Evolutionary conservation across 2,113 vertebrate species (phyloP).

Genomic region (Acrocephalus arundinaceus): DNA sequence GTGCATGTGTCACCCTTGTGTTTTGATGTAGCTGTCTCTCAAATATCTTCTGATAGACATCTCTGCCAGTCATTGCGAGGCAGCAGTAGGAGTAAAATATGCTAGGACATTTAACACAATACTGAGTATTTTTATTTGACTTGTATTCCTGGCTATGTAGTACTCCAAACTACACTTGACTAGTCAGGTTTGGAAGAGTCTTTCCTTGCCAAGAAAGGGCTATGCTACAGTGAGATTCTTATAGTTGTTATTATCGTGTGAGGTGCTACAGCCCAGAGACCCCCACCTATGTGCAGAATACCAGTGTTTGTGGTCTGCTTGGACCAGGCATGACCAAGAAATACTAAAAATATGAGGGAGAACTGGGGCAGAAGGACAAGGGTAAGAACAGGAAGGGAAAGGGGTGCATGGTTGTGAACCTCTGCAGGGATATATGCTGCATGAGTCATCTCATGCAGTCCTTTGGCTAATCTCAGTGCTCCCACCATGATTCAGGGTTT

Average conservation of each 20-base stretch:
- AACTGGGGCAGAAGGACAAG: background rate
- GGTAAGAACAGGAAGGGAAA: background rate
- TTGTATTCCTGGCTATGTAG: background rate
- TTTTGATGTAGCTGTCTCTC: constrained; percentile 10
- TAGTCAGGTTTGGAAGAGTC: background rate
- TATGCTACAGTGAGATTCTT: background rate
- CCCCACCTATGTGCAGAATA: rapidly evolving
- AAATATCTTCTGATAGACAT: constrained; percentile 17
- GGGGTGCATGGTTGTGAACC: background rate
- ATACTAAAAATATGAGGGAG: background rate
- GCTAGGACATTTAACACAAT: constrained; percentile 5
- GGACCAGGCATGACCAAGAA: background rate
- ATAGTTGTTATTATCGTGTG: rapidly evolving
- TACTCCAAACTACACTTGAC: background rate
- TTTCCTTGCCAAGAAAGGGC: background rate
- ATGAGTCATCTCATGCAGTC: background rate
- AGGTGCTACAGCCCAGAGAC: background rate
- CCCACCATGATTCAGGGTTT: background rate
- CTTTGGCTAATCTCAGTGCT: background rate
- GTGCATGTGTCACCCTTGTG: background rate
- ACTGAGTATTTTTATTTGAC: background rate
- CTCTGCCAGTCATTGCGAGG: background rate
- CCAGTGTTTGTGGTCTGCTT: background rate
- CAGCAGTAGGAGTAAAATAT: constrained; percentile 42
- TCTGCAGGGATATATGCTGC: background rate